Base-by-base conservation (phyloP, 2,113 vertebrate genomes). In the Callipepla squamata region DNA sequence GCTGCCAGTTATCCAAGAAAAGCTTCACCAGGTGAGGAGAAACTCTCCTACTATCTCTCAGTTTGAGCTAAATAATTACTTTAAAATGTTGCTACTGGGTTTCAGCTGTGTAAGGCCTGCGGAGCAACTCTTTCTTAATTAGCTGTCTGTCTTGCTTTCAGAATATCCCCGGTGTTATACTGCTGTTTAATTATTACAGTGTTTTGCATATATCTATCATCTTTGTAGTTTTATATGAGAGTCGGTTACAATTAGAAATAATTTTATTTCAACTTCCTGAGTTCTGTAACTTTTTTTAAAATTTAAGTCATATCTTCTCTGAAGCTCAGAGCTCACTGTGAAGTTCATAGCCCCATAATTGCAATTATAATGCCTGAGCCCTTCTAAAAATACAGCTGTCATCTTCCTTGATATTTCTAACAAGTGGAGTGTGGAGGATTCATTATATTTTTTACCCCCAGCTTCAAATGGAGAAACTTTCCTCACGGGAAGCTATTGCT, bases 391-490 rank as follows among this genome's bases (percentile, higher is more conserved):
- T 85, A 82, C 69, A 77, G 55, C 32, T 92, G 61, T 51, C 82
- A 34, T 95, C 93, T 85, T 88, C 62, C 70, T 75, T 81, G 81
- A 85, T 91, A 85, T 80, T 85, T 96, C 91, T 91, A 92, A 69
- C 62, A 38, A 69, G 63, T 34, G 25, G 91, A 89, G 75, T 92
- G 84, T 80, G 85, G 72, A 77, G 77, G 82, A 82, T 92, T 97
- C 82, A 85, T 95, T 94, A 78, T 94, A 78, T 96, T 74, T 80
- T 96, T 95, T 89, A 53, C 51, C 38, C 21, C 45, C 96, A 99
- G 99, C 96, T 97, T 89, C 98, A 99, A 97, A 95, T 98, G 98
- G 97, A 98, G 94, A 97, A 96, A 51, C n/a, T 98, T 92, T 97
- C 97, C 13, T 99, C 98, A 10, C 97, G 98, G 74, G 97, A 93